Conservation (phyloP, 2,113 vertebrate genomes). For the Thymallus thymallus region DNA sequence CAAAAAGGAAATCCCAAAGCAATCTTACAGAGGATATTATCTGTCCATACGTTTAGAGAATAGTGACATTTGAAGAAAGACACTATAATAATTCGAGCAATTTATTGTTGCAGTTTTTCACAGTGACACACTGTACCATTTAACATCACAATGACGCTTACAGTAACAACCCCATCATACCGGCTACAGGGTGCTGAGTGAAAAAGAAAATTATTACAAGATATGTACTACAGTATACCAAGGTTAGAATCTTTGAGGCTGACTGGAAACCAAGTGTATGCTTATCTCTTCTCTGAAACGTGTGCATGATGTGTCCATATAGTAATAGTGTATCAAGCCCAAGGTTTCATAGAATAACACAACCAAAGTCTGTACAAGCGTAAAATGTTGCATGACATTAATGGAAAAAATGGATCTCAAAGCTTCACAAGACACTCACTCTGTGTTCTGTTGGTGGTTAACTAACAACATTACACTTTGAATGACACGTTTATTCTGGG, state of each 20-base stretch:
- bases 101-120: constrained; percentile 64
- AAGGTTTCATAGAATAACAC: constrained; percentile 64
- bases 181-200: constrained; percentile 53
- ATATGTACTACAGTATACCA: background rate
- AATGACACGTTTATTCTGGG: constrained; percentile 60
- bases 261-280: background rate
- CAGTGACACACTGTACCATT: constrained; percentile 80
- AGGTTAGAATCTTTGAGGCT: constrained; percentile 32
- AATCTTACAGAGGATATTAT: too few relatives aligned
- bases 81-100: constrained; percentile 59
- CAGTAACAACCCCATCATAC: constrained; percentile 58
- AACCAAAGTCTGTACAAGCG: constrained; percentile 54
- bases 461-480: constrained; percentile 59
- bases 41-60: constrained; percentile 12
- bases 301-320: constrained; percentile 49
- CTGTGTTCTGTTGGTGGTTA: constrained; percentile 48
- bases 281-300: constrained; percentile 54
- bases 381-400: constrained; percentile 44
- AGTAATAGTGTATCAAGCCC: constrained; percentile 65
- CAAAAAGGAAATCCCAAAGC: too few relatives aligned
- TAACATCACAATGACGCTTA: constrained; percentile 86
- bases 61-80: constrained; percentile 16
- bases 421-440: constrained; percentile 42
- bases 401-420: constrained; percentile 52
- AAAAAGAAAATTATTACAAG: constrained; percentile 65